These are phyloP conservation scores for Epinephelus fuscoguttatus DNA, from an alignment of 2,113 vertebrate genomes.

Conservation along the genomic window DNA sequence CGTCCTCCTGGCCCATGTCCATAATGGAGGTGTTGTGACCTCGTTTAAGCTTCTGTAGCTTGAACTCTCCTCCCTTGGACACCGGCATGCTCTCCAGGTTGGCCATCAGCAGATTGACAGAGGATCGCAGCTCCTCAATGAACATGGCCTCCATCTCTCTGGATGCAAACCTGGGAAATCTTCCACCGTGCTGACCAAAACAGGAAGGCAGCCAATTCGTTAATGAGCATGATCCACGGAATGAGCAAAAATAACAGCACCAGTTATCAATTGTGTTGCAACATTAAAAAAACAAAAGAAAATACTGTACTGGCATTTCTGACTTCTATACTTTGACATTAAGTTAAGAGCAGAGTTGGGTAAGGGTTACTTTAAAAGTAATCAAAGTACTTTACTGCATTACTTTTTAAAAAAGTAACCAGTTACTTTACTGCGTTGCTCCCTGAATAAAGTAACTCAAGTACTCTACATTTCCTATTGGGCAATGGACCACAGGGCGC, in stretches of 20 bases:
- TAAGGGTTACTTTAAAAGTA: too few species aligned
- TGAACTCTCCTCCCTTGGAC: conserved; percentile 98
- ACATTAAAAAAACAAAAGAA: not conserved
- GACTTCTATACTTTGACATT: not conserved
- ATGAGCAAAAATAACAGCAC: not conserved
- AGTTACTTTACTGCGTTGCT: too few species aligned
- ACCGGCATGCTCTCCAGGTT: conserved; percentile 99
- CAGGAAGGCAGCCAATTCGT: conserved; percentile 26
- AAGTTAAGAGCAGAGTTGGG: too few species aligned
- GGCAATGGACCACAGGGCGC: too few species aligned
- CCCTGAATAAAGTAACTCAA: too few species aligned
- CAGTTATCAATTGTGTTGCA: not conserved
- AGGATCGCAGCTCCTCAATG: conserved; percentile 97
- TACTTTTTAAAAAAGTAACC: too few species aligned
- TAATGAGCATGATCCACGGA: not conserved
- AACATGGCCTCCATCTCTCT: conserved; percentile 99
- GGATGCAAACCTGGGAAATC: conserved; percentile 95
- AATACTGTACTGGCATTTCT: not conserved
- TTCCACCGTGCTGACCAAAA: conserved; percentile 86
- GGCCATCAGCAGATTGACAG: conserved; percentile 98
- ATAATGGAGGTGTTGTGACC: conserved; percentile 98
- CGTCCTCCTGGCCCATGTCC: conserved; percentile 99
- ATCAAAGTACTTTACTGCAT: too few species aligned
- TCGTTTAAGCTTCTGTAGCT: conserved; percentile 97
- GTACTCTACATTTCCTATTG: too few species aligned